A percentile compares a stretch with the other conserved stretches of the same genome.
Conservation (phyloP, 2,797 vertebrate species). For the Leptodactylus fallax region DNA sequence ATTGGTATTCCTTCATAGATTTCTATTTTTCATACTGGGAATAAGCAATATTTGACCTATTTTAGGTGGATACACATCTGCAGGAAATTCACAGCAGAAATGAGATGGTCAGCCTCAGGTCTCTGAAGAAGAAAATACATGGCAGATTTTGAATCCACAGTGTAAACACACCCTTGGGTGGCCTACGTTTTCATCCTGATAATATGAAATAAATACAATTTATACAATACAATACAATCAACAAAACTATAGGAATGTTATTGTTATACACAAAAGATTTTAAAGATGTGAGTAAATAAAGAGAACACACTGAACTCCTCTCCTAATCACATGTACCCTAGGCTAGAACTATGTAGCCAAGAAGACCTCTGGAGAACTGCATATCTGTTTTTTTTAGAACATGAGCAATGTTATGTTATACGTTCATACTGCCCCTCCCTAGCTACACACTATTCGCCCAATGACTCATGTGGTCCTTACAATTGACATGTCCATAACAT, state of each 20-base stretch:
- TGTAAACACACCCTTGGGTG: not conserved
- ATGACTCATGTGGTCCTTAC: not conserved
- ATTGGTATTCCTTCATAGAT: too few relatives aligned
- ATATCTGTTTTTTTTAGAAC: not conserved
- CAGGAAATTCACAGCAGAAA: too few relatives aligned
- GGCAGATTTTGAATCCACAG: too few relatives aligned
- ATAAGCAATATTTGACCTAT: too few relatives aligned
- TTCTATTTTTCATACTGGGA: too few relatives aligned
- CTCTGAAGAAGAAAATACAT: too few relatives aligned
- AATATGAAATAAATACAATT: not conserved
- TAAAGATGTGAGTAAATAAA: not conserved
- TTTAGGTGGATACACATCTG: too few relatives aligned
- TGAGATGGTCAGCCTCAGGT: too few relatives aligned
- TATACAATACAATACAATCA: not conserved
- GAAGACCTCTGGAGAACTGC: constrained; percentile 5
- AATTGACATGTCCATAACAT: not conserved
- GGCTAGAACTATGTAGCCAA: not conserved
- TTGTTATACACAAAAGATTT: too few relatives aligned
- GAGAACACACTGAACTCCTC: not conserved
- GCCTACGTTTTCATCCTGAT: not conserved
- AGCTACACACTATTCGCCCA: constrained; percentile 7
- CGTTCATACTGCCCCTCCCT: not conserved
- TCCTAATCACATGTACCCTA: not conserved
- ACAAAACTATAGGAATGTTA: too few relatives aligned
- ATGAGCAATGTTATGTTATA: not conserved